A percentile compares a stretch with the other conserved stretches of the same genome.
phyloP scores from a whole-genome alignment of 2,888 invertebrate genomes.

The Ormyrus labotus region DNA sequence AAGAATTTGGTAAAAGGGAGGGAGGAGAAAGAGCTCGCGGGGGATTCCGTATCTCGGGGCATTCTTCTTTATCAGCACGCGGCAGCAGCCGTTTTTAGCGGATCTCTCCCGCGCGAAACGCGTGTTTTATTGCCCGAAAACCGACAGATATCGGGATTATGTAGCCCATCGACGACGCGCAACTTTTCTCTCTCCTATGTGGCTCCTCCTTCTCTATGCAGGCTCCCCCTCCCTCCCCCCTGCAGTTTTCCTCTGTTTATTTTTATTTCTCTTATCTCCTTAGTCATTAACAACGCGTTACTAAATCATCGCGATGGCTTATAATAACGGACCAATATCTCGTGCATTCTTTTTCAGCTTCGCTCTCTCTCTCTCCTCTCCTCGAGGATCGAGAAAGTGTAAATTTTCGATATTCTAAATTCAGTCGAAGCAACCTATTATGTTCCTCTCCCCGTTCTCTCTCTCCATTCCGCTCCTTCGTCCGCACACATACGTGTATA shows the following conservation, averaged over 20 bases:
- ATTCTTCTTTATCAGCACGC: slow-evolving; percentile 72
- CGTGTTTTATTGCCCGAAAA: slow-evolving; percentile 81
- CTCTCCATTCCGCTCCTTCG: background rate
- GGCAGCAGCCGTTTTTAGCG: slow-evolving; percentile 67
- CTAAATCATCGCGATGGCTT: background rate
- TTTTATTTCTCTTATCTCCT: slow-evolving; percentile 19
- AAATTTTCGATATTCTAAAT: slow-evolving; percentile 28
- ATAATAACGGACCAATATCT: too few species aligned
- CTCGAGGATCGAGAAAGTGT: background rate
- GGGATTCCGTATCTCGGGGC: slow-evolving; percentile 70
- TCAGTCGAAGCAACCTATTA: background rate
- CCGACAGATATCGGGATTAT: slow-evolving; percentile 79
- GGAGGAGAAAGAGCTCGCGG: slow-evolving; percentile 55
- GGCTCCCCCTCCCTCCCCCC: background rate
- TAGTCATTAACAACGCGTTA: background rate
- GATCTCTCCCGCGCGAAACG: slow-evolving; percentile 66
- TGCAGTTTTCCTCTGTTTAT: slow-evolving; percentile 7
- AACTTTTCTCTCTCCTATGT: slow-evolving; percentile 27
- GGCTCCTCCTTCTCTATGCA: slow-evolving; percentile 28
- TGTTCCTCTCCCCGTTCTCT: background rate
- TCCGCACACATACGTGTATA: background rate
- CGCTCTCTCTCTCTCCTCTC: too few species aligned
- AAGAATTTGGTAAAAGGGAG: slow-evolving; percentile 42
- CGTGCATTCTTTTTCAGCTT: too few species aligned
- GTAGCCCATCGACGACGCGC: slow-evolving; percentile 62